These are phyloP conservation scores for Nicator chloris DNA, from an alignment of 2,113 vertebrate genomes.

Conservation along the genomic window DNA sequence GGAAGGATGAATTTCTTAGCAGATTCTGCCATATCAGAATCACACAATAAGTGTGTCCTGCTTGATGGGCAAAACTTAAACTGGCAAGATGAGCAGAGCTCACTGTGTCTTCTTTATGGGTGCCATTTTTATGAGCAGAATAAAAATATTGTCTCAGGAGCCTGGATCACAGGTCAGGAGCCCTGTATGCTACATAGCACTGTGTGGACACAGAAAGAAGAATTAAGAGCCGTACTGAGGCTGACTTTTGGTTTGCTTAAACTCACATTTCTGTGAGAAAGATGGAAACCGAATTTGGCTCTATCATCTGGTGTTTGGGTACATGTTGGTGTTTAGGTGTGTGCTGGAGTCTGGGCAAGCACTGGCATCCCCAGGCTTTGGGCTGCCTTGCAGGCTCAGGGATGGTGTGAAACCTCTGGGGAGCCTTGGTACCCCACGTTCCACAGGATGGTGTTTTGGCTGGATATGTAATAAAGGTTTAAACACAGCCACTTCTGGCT, in stretches of 20 bases:
- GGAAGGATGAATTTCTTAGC: background rate
- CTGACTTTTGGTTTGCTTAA: background rate
- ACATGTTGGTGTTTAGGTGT: fast-evolving
- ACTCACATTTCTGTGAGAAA: background rate
- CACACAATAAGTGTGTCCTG: background rate
- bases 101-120: background rate
- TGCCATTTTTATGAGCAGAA: background rate
- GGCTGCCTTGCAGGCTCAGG: background rate
- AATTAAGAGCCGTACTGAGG: background rate
- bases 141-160: background rate
- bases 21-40: background rate
- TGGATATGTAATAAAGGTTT: background rate
- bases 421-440: background rate
- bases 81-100: background rate
- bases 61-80: background rate
- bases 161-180: background rate
- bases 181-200: background rate
- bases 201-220: background rate
- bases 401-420: background rate
- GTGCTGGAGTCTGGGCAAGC: background rate
- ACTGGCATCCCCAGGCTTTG: background rate
- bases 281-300: background rate
- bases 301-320: background rate
- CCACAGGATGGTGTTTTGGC: fast-evolving
- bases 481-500: background rate